Evolutionary conservation across 2,113 vertebrate genomes (phyloP).

Genomic region (Leucopsar rothschildi): DNA sequence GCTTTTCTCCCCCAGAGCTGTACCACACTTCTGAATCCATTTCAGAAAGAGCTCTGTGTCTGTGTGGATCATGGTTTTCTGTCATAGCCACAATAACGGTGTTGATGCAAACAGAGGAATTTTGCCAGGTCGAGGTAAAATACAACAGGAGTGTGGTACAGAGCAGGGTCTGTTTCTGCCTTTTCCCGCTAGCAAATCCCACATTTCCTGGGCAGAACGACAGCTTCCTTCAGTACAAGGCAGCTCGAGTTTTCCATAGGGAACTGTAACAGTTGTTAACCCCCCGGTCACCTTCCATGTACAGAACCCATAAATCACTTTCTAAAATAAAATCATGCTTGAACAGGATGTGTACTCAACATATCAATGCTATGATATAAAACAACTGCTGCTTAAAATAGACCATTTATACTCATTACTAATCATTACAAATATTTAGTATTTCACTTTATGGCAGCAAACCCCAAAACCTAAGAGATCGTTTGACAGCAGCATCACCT

Average conservation of each 20-base stretch:
- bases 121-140: neutral
- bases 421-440: neutral
- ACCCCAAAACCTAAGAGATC: neutral
- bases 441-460: neutral
- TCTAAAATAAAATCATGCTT: neutral
- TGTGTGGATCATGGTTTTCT: neutral
- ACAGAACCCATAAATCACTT: neutral
- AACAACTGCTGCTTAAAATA: neutral
- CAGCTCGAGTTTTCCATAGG: neutral
- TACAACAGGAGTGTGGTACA: neutral
- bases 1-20: neutral
- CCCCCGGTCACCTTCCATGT: neutral
- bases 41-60: neutral
- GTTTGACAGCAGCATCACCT: neutral
- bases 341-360: neutral
- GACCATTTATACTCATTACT: neutral
- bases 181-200: neutral
- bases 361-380: neutral
- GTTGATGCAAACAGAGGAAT: neutral
- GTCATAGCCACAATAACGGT: neutral
- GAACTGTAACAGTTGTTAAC: constrained; percentile 18
- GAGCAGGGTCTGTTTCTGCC: neutral
- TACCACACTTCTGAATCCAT: neutral
- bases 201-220: neutral
- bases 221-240: neutral